Base-by-base conservation (phyloP, 2,113 vertebrate genomes). In the human region DNA sequence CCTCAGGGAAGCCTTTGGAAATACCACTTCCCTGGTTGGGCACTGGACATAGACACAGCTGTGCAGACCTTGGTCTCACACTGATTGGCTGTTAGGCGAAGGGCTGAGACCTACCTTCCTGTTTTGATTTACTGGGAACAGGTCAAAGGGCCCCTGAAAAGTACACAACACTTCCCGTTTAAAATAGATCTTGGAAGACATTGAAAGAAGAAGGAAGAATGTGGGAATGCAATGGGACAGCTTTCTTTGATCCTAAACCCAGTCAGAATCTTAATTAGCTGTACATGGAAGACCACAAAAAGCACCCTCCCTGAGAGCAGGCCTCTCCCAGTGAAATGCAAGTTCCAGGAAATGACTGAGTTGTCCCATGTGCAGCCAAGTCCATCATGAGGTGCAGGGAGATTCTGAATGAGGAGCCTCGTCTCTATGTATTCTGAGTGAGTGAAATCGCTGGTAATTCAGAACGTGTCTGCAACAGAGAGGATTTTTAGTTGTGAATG, bases 231-330 rank as follows among this genome's bases (percentile, higher is more conserved):
- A 94, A 97, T 76, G 91, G 68, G 97, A 96, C 45, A 87, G 95
- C 83, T 38, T 43, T 96, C 97, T 99, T 98, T 98, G 98, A 98
- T 98, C 98, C 95, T 55, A 80, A 96, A 97, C 79, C 81, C 97
- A 93, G 92, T n/a, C 92, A 95, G 96, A 98, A 98, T 97, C 90
- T 95, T 98, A 96, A 98, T 98, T 98, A 98, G 98, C 98, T 98
- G 98, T 97, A 80, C 57, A 68, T 32, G 25, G 91, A 81, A 90
- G 93, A 96, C 92, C 90, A 97, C 88, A 92, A 16, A 96, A 92
- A 97, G 89, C 85, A 96, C 93, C 94, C 91, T 97, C 93, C 94
- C 93, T 64, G 86, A 75, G 52, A 89, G 45, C 76, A 52, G 90
- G 61, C 84, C 57, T 82, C 82, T 92, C 90, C 59, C 64, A 86